Conservation (phyloP, 2,888 invertebrate species). For the Hemaris fuciformis region DNA sequence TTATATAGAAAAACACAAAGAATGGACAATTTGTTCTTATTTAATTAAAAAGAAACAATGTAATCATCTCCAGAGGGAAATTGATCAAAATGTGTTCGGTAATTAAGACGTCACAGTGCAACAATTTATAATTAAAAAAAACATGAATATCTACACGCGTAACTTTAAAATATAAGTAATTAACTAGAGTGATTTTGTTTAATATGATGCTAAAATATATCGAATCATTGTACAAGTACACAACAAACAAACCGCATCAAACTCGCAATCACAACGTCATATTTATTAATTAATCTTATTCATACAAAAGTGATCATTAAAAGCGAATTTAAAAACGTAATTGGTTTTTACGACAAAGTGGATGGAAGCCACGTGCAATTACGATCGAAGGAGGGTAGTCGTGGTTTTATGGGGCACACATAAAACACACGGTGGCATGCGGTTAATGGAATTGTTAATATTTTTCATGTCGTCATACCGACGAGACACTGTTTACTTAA, state of each 20-base stretch:
- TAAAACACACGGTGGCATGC: slow-evolving; percentile 16
- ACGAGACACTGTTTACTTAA: slow-evolving; percentile 1
- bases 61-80: too few species aligned
- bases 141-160: too few species aligned
- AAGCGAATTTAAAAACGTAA: not conserved
- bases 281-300: not conserved
- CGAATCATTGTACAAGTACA: too few species aligned
- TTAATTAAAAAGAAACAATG: too few species aligned
- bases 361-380: not conserved
- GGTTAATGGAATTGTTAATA: slow-evolving; percentile 29
- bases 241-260: not conserved
- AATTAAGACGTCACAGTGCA: too few species aligned
- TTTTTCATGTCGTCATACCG: slow-evolving; percentile 11
- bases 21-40: too few species aligned
- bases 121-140: too few species aligned
- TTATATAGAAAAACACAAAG: not conserved
- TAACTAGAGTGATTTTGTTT: not conserved
- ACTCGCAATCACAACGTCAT: not conserved
- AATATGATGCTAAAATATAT: too few species aligned
- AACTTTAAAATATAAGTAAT: too few species aligned
- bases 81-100: too few species aligned
- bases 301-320: not conserved
- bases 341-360: slow-evolving; percentile 5
- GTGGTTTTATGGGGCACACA: slow-evolving; percentile 6
- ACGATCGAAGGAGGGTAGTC: slow-evolving; percentile 12